Evolutionary conservation across 1,140 invertebrate genomes (phyloP), one percentile per base, ranked within the genome.

Genomic region (Bombus waltoni): DNA sequence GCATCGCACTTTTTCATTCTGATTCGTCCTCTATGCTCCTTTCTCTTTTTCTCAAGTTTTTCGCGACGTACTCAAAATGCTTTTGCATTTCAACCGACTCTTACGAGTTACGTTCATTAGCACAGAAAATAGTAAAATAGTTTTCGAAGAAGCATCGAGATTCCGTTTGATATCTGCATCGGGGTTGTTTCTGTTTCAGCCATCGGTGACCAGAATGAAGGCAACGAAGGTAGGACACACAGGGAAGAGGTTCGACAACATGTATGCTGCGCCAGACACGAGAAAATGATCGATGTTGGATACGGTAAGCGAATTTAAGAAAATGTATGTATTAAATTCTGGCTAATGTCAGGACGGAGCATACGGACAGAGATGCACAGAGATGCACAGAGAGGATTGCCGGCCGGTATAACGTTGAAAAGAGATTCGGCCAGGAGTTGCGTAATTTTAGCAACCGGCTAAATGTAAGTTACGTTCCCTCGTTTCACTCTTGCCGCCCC

Each of bases 261-360:
- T 72, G 81, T 90, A 11, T 95, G 94, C 80, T 95, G 94, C n/a
- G 93, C 93, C 11, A 93, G 93, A 74, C 93, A 94, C 11, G 92
- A 93, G 85, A 94, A 92, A 88, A 92, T 93, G 72, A 91, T 94
- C 47, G 92, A 93, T 59, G 90, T 94, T 53, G 94, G 94, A 87
- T 91, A 94, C 77, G 94, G 94, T 92, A 87, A 94, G 93, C 87
- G 6, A 73, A 72, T 59, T 70, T 32, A 40, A 28, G 22, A 15
- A 59, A 59, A 62, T 40, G 10, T 11, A 81, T 15, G 44, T 66
- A 57, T 11, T 70, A 81, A 44, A 62, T n/a, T 25, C 2, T 13
- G 57, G 11, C 44, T 4, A 13, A 28, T 13, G 11, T 47, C 74
- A 76, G 22, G 47, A 32, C 8, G 6, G 22, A 57, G 35, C 8